Base-by-base conservation (phyloP, 2,888 invertebrate species). In the Lasioglossum pauxillum region DNA sequence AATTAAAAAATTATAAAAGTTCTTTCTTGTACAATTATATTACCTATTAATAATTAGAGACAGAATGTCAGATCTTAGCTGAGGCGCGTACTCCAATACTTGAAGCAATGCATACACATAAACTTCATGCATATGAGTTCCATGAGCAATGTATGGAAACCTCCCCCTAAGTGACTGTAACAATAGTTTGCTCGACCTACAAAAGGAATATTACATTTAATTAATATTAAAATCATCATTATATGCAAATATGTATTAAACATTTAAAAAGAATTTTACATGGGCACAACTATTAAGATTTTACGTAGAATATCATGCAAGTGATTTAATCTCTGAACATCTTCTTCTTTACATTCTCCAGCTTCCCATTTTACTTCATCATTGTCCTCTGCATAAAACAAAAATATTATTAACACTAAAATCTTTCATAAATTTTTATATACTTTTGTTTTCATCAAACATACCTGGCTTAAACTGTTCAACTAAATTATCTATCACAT, bases 71-170 rank as follows among this genome's bases (percentile, higher is more conserved):
- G 96, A 96, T 76, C 97, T 96, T 78, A 98, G 96, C 0, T 96
- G 96, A 0, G 98, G 98, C 89, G 98, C 96, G 94, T 98, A 98
- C 71, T 97, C 96, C 84, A 97, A 95, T 89, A 98, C 96, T 96
- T 97, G 97, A 78, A 99, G 96, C 71, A 98, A 95, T 95, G 98
- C 98, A 93, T 97, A 96, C 31, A 98, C 94, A 95, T 97, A 99
- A 19, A 97, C 96, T 92, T 97, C 97, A 88, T 98, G 97, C 1
- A 96, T 94, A 92, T 97, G 97, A 5, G 97, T 95, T 0, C 97
- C 96, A 82, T 96, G 97, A 92, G 97, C 97, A 93, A 97, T 96
- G 94, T 98, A 99, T 0, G 99, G 99, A 95, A 97, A 98, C 75
- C 96, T 95, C 5, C 96, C 96, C 80, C 96, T 95, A 31, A 98